Conservation (phyloP, 2,797 vertebrate species). For the Prunella strophiata region DNA sequence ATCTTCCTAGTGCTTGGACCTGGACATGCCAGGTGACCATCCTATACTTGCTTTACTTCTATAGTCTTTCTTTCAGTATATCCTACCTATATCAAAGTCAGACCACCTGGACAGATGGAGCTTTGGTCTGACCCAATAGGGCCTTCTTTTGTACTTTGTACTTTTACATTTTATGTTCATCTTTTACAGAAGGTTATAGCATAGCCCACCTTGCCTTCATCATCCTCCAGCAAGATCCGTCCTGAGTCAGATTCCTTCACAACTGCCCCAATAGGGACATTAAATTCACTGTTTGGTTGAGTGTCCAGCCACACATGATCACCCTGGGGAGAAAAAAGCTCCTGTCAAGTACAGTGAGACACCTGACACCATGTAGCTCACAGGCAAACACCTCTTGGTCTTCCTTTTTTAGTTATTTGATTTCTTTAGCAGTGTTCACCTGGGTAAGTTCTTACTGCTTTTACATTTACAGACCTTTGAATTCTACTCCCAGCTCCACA, state of each 20-base stretch:
- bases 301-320: slow-evolving; percentile 93
- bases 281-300: slow-evolving; percentile 57
- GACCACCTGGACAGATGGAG: neutral
- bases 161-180: neutral
- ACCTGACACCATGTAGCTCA: neutral
- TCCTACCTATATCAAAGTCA: neutral
- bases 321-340: slow-evolving; percentile 78
- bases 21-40: neutral
- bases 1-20: neutral
- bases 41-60: neutral
- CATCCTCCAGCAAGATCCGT: slow-evolving; percentile 87
- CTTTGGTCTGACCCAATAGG: neutral
- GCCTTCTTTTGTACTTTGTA: neutral
- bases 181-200: neutral
- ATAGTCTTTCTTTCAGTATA: neutral
- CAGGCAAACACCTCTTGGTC: neutral
- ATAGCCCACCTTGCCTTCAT: slow-evolving; percentile 91
- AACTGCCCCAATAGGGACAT: slow-evolving; percentile 87
- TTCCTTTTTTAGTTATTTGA: neutral
- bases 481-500: neutral
- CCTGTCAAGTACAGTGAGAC: neutral
- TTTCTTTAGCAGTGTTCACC: neutral
- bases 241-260: slow-evolving; percentile 84
- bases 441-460: neutral
- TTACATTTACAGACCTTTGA: neutral